These are phyloP conservation scores for Ceratotherium simum DNA, from an alignment of 2,113 vertebrate genomes.

Conservation along the genomic window DNA sequence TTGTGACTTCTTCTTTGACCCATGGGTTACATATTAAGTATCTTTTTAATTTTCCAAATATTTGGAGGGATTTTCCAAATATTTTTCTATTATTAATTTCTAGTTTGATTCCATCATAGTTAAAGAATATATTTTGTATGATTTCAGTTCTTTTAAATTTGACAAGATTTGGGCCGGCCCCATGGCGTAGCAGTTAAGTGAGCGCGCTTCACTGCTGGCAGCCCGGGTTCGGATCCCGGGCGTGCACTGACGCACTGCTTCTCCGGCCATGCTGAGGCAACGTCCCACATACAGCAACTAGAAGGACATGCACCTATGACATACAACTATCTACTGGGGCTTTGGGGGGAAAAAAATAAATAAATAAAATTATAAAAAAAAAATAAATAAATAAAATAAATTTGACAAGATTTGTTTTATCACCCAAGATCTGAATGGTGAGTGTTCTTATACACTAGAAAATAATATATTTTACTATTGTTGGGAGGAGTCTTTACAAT, in stretches of 20 bases:
- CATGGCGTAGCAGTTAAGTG: too few relatives aligned
- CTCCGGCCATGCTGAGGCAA: too few relatives aligned
- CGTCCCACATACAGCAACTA: too few relatives aligned
- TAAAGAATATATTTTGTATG: neutral
- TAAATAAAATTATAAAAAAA: too few relatives aligned
- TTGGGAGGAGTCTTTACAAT: too few relatives aligned
- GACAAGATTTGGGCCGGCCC: neutral
- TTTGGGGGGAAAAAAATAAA: too few relatives aligned
- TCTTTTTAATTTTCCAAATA: neutral
- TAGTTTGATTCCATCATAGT: neutral
- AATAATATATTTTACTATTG: neutral
- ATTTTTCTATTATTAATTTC: neutral
- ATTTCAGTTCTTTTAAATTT: neutral
- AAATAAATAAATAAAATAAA: too few relatives aligned
- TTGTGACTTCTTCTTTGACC: neutral
- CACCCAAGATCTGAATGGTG: neutral
- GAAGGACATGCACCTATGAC: too few relatives aligned
- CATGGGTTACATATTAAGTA: neutral
- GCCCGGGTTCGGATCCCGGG: too few relatives aligned
- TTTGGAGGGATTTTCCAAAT: neutral
- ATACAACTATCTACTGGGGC: too few relatives aligned
- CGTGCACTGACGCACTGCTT: too few relatives aligned
- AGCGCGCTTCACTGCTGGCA: too few relatives aligned
- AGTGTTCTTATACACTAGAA: neutral
- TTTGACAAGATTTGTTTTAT: neutral